phyloP scores from a whole-genome alignment of 1,140 invertebrate species.

The Pogonus chalceus region DNA sequence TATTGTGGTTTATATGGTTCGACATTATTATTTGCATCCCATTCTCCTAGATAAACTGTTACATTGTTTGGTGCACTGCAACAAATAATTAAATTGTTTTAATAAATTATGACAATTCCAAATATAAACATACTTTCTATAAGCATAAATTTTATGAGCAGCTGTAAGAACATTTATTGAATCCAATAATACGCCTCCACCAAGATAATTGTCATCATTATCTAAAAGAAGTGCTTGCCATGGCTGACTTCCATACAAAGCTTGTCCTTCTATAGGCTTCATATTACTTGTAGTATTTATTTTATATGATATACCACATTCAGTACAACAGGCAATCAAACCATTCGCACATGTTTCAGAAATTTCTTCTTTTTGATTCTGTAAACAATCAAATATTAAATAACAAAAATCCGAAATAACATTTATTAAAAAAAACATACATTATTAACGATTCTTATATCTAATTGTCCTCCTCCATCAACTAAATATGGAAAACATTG shows the following conservation, averaged over 20 bases:
- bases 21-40: neutral
- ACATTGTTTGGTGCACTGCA: neutral
- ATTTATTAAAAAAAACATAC: too few relatives aligned
- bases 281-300: neutral
- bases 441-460: too few relatives aligned
- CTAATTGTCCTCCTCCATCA: too few relatives aligned
- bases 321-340: neutral
- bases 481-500: too few relatives aligned
- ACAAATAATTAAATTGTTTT: neutral
- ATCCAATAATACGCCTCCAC: conserved; percentile 57
- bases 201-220: conserved; percentile 45
- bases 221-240: neutral
- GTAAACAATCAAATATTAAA: too few relatives aligned
- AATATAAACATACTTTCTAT: neutral
- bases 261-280: conserved; percentile 9
- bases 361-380: too few relatives aligned
- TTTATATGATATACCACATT: neutral
- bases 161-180: conserved; percentile 53
- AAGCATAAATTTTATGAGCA: conserved; percentile 47
- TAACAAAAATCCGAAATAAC: too few relatives aligned
- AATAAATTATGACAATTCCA: too few relatives aligned
- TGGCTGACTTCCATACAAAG: neutral
- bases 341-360: neutral
- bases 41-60: neutral
- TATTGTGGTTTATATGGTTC: neutral